Evolutionary conservation across 2,888 invertebrate species (phyloP).

Genomic region (Stratiomys singularior): DNA sequence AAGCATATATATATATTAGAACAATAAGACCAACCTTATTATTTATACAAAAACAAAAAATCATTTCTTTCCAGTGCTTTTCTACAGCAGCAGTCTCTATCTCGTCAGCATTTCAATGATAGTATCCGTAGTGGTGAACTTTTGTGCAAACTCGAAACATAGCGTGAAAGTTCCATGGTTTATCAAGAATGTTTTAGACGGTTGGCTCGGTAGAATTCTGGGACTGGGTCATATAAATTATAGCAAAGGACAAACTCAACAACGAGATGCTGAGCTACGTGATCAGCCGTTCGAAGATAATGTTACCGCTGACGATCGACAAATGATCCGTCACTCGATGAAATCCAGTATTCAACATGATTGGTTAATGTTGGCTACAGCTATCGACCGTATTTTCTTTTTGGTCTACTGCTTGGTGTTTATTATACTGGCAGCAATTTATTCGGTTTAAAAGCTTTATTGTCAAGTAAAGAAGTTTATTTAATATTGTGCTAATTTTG

Average conservation of each 20-base stretch:
- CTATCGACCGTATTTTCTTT: conserved; percentile 72
- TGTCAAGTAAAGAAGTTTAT: background rate
- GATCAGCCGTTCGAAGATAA: conserved; percentile 65
- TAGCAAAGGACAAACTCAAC: conserved; percentile 28
- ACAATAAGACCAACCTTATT: too few relatives aligned
- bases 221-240: conserved; percentile 59
- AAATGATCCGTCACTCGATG: conserved; percentile 57
- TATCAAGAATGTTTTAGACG: conserved; percentile 60
- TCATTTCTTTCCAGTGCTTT: conserved; percentile 65
- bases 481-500: too few relatives aligned
- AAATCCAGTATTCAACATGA: conserved; percentile 67
- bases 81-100: conserved; percentile 68
- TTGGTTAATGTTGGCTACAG: conserved; percentile 73
- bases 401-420: conserved; percentile 69
- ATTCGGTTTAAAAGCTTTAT: conserved; percentile 61
- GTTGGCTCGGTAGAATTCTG: conserved; percentile 53
- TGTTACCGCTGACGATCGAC: conserved; percentile 62
- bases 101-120: conserved; percentile 68
- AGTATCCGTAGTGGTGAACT: conserved; percentile 68
- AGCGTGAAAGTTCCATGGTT: conserved; percentile 62
- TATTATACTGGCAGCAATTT: conserved; percentile 67
- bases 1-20: too few relatives aligned
- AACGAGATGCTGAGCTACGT: conserved; percentile 63
- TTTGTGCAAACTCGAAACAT: conserved; percentile 62
- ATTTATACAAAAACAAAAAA: background rate